These are phyloP conservation scores for Callorhinus ursinus DNA, from an alignment of 2,113 vertebrate species.

Conservation along the genomic window DNA sequence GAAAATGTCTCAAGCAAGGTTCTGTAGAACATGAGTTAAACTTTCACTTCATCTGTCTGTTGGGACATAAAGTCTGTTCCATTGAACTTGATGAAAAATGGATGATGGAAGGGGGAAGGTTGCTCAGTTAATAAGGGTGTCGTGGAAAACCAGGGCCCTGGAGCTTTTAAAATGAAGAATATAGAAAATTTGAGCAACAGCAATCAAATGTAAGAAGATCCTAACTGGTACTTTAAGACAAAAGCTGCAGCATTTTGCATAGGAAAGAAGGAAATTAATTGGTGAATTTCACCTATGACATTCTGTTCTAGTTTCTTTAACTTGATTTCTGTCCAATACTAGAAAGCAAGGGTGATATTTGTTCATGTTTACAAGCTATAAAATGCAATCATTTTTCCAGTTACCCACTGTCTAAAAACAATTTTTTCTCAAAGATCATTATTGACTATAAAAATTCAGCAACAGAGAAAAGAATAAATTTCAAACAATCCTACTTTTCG, in stretches of 20 bases:
- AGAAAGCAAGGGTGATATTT: neutral
- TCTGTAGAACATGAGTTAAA: neutral
- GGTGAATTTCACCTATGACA: neutral
- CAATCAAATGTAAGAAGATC: neutral
- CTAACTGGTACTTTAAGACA: neutral
- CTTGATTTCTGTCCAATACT: neutral
- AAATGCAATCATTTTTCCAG: neutral
- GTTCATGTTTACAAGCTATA: neutral
- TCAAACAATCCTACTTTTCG: neutral
- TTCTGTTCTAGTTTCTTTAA: neutral
- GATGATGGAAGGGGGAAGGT: neutral
- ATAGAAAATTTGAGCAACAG: neutral
- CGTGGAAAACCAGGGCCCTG: neutral
- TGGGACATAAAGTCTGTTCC: neutral
- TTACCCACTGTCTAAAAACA: neutral
- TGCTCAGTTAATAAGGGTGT: neutral
- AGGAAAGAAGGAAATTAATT: neutral
- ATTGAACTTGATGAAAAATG: neutral
- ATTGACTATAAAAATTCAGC: constrained; percentile 13
- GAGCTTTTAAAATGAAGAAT: neutral
- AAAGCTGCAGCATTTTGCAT: neutral
- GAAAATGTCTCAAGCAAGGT: neutral
- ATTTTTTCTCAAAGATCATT: constrained; percentile 20
- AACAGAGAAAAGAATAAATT: neutral
- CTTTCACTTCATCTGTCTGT: neutral